Evolutionary conservation across 2,113 vertebrate genomes (phyloP).

Genomic region (Phycodurus eques): DNA sequence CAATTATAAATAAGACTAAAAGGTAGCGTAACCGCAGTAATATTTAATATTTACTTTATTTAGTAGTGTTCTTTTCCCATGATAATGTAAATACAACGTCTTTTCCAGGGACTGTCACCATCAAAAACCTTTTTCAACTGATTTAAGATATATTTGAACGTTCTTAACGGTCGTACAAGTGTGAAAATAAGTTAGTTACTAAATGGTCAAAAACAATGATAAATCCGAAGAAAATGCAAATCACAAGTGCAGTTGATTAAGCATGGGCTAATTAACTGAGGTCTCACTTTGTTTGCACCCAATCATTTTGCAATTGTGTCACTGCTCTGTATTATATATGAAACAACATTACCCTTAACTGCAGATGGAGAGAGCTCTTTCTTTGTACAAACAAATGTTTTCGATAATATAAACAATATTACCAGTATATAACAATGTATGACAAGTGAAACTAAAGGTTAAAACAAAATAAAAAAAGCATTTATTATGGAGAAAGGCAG

Average conservation of each 20-base stretch:
- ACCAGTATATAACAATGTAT: too few relatives aligned
- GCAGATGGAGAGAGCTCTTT: neutral
- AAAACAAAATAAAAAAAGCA: neutral
- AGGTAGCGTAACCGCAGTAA: neutral
- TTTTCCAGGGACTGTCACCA: too few relatives aligned
- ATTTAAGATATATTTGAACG: too few relatives aligned
- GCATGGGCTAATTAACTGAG: neutral
- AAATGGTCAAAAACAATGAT: neutral
- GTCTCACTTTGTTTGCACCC: neutral
- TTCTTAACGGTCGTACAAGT: too few relatives aligned
- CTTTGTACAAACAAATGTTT: neutral
- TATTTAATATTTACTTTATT: neutral
- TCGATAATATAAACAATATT: too few relatives aligned
- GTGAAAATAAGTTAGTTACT: neutral
- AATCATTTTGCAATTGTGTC: too few relatives aligned
- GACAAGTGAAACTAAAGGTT: neutral
- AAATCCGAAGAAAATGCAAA: neutral
- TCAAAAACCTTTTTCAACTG: too few relatives aligned
- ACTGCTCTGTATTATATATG: too few relatives aligned
- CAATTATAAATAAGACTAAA: neutral
- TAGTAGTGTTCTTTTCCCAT: too few relatives aligned
- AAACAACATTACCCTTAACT: too few relatives aligned
- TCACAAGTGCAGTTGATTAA: neutral
- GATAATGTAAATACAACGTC: too few relatives aligned
- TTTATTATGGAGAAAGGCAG: neutral